Evolutionary conservation across 2,797 vertebrate species (phyloP).

Genomic region (Myotis vivesi): DNA sequence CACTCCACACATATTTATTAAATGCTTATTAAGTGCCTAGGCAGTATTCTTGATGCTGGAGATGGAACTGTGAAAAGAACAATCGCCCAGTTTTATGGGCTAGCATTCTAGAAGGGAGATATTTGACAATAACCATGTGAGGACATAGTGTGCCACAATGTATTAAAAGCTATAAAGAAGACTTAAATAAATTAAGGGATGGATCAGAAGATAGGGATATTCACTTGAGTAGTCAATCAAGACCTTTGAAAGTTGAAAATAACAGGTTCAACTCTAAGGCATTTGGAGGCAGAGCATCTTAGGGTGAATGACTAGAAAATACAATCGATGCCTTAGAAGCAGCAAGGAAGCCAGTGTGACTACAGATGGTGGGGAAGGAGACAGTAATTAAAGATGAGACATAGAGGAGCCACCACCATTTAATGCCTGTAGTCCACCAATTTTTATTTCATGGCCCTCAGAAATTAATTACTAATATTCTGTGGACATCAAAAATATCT

Average conservation of each 20-base stretch:
- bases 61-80: not conserved
- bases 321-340: not conserved
- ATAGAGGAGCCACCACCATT: not conserved
- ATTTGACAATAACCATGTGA: not conserved
- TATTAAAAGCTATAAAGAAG: not conserved
- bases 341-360: not conserved
- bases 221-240: not conserved
- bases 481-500: not conserved
- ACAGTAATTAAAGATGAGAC: not conserved
- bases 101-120: not conserved
- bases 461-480: not conserved
- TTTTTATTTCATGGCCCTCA: not conserved
- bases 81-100: not conserved
- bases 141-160: not conserved
- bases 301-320: not conserved
- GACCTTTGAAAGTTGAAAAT: not conserved
- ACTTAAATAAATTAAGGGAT: not conserved
- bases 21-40: not conserved
- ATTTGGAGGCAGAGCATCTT: not conserved
- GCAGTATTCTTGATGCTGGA: not conserved
- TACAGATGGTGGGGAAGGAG: not conserved
- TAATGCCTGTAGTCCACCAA: fast-evolving
- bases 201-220: not conserved
- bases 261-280: not conserved
- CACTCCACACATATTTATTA: not conserved